These are phyloP conservation scores for Aeoliscus strigatus DNA, from an alignment of 2,797 vertebrate species.

Conservation along the genomic window DNA sequence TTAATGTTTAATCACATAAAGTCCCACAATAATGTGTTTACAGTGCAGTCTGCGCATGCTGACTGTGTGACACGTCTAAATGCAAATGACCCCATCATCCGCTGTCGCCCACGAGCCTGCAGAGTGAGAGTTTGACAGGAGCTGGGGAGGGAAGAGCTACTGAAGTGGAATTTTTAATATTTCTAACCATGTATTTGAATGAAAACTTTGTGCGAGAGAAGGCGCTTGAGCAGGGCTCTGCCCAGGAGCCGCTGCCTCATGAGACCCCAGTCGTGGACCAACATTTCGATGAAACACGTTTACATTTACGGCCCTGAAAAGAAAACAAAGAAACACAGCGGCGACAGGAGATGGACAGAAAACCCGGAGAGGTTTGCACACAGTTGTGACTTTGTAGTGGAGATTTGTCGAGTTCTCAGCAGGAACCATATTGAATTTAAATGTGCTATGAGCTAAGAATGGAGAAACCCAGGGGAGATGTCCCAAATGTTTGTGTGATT, in stretches of 20 bases:
- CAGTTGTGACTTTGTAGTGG: slow-evolving; percentile 13
- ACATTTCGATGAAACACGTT: slow-evolving; percentile 9
- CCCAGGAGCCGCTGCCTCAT: no score
- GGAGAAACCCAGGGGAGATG: slow-evolving; percentile 26
- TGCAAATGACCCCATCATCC: no score
- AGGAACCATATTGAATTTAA: slow-evolving; percentile 38
- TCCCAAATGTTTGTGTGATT: slow-evolving; percentile 33
- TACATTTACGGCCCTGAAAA: slow-evolving; percentile 19
- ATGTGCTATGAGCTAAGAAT: slow-evolving; percentile 32
- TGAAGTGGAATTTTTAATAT: no score
- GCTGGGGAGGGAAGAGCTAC: no score
- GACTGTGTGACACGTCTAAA: slow-evolving; percentile 8
- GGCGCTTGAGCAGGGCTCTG: no score
- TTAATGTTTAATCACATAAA: slow-evolving; percentile 9
- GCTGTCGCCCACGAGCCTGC: no score
- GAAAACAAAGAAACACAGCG: slow-evolving; percentile 5
- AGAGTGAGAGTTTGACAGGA: no score
- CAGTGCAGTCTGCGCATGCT: not conserved
- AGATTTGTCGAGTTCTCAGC: slow-evolving; percentile 39
- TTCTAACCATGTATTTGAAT: no score
- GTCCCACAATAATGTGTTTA: slow-evolving; percentile 17
- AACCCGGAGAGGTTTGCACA: slow-evolving; percentile 8
- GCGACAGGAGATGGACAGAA: slow-evolving; percentile 1
- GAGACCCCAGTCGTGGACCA: no score
- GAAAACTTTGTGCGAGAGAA: no score